Conservation (phyloP, 92 coral and sea anemone genomes). For the Pocillopora grandis region DNA sequence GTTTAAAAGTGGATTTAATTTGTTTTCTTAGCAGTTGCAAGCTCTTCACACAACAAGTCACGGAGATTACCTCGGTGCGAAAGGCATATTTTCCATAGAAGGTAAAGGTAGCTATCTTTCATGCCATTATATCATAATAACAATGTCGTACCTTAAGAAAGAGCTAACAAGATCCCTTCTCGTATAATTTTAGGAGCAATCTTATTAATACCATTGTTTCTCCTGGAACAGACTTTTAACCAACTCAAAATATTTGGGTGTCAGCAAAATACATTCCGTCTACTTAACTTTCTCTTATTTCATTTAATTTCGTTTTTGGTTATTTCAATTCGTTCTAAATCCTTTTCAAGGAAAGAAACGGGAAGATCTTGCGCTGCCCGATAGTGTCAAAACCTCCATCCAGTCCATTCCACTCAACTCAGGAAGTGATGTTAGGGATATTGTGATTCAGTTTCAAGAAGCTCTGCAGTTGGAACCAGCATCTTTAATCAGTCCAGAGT, state of each 20-base stretch:
- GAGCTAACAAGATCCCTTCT: no score
- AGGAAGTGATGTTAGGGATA: background rate
- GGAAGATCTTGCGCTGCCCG: background rate
- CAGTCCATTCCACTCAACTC: background rate
- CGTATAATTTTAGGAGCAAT: no score
- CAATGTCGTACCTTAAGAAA: no score
- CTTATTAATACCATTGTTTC: no score
- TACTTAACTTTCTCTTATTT: no score
- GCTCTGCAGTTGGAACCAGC: background rate
- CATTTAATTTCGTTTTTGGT: no score
- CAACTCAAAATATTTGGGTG: no score
- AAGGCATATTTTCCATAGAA: background rate
- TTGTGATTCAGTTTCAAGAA: slow-evolving; percentile 4
- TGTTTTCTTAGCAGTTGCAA: no score
- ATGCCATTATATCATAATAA: background rate
- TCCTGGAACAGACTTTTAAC: no score
- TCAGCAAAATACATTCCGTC: no score
- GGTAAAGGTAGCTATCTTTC: background rate
- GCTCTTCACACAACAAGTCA: no score
- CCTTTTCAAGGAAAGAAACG: background rate
- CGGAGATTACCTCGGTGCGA: background rate
- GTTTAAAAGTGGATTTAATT: no score
- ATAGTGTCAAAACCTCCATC: background rate
- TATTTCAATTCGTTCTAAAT: background rate
- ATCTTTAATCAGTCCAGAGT: background rate